These are phyloP conservation scores for Panopea generosa DNA, from an alignment of 2,888 invertebrate species.

Conservation along the genomic window DNA sequence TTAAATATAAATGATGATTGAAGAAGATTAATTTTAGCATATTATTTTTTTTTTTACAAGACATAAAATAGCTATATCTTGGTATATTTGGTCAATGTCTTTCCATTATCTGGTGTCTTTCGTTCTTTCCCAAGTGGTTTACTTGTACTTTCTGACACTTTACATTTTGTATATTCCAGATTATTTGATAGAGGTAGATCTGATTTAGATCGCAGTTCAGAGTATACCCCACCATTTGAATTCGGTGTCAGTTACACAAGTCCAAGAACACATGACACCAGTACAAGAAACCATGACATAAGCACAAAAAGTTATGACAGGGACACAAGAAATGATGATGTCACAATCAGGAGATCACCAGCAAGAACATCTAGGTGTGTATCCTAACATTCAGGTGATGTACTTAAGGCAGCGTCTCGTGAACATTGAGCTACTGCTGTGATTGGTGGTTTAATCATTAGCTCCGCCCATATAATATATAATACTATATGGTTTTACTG, in stretches of 20 bases:
- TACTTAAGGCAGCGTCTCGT: no score
- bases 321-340: slow-evolving; percentile 29
- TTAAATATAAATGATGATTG: not conserved
- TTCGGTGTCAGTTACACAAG: slow-evolving; percentile 42
- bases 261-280: slow-evolving; percentile 35
- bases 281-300: slow-evolving; percentile 40
- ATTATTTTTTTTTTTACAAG: slow-evolving; percentile 6
- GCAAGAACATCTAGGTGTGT: slow-evolving; percentile 42
- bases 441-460: no score
- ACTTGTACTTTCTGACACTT: no score
- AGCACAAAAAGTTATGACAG: slow-evolving; percentile 33
- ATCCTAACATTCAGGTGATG: no score
- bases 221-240: slow-evolving; percentile 35
- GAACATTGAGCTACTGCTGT: no score
- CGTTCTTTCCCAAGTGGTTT: no score
- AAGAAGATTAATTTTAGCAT: not conserved
- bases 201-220: slow-evolving; percentile 23
- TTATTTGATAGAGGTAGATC: slow-evolving; percentile 33
- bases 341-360: slow-evolving; percentile 38
- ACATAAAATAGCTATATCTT: not conserved
- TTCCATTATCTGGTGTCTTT: no score
- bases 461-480: no score
- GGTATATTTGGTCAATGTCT: not conserved
- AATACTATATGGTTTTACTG: no score
- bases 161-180: slow-evolving; percentile 29